These are phyloP conservation scores for Danaus plexippus DNA, from an alignment of 1,140 invertebrate species.

Conservation along the genomic window DNA sequence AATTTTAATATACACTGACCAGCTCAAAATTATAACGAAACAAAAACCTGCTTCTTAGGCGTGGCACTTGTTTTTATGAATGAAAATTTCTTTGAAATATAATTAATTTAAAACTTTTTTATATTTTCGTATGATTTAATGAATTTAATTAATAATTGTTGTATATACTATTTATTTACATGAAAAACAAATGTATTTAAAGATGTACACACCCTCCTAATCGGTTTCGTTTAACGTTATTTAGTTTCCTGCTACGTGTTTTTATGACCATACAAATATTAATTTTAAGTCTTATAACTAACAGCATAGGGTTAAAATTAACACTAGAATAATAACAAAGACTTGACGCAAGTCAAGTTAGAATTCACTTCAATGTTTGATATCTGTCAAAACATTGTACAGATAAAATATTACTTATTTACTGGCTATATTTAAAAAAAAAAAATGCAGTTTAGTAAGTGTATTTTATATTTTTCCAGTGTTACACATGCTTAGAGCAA, in stretches of 20 bases:
- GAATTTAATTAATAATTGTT: no score
- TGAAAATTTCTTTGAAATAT: conserved; percentile 33
- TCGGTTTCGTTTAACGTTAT: conserved; percentile 19
- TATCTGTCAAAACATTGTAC: conserved; percentile 15
- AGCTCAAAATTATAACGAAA: conserved; percentile 8
- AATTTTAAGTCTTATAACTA: conserved; percentile 13
- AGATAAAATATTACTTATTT: conserved; percentile 10
- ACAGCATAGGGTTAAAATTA: conserved; percentile 11
- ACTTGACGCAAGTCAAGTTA: conserved; percentile 3
- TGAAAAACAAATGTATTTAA: no score
- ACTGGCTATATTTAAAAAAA: conserved; percentile 1
- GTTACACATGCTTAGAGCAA: no score
- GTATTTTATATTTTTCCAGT: no score
- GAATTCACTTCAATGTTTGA: conserved; percentile 5
- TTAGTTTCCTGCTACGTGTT: conserved; percentile 22
- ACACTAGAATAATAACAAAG: conserved; percentile 7
- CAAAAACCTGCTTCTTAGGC: conserved; percentile 38
- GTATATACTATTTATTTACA: no score
- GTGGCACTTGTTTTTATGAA: conserved; percentile 58
- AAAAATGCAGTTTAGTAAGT: no score
- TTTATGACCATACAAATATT: conserved; percentile 9
- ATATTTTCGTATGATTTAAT: no score
- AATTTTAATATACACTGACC: background rate
- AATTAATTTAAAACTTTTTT: no score
- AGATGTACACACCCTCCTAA: conserved; percentile 29